phyloP scores from a whole-genome alignment of 2,113 vertebrate genomes.

The Pseudopodoces humilis region DNA sequence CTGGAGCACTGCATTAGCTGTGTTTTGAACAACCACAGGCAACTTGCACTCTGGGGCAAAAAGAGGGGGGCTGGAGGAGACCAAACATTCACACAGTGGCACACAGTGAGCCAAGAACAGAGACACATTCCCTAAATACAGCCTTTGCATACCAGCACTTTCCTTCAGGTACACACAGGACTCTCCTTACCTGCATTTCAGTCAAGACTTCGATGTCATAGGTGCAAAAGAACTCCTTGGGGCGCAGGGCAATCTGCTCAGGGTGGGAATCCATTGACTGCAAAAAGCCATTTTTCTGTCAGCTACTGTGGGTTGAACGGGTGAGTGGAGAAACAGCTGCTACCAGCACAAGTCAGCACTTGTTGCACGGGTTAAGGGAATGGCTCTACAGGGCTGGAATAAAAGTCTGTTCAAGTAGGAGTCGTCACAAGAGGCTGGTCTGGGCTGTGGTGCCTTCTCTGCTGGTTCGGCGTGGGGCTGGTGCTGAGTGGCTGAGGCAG shows the following conservation, averaged over 20 bases:
- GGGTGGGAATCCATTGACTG: slow-evolving; percentile 93
- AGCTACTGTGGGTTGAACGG: background rate
- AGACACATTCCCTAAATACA: background rate
- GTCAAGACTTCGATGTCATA: slow-evolving; percentile 93
- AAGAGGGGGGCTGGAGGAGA: background rate
- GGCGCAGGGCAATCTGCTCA: slow-evolving; percentile 89
- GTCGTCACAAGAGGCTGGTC: background rate
- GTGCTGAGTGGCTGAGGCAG: background rate
- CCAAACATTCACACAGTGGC: fast-evolving
- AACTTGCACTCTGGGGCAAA: background rate
- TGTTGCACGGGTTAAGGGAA: background rate
- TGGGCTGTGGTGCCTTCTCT: background rate
- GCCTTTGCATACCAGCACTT: background rate
- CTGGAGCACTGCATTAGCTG: background rate
- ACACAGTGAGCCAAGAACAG: background rate
- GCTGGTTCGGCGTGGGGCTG: fast-evolving
- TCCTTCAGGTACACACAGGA: background rate
- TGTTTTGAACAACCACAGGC: background rate
- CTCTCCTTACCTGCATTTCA: slow-evolving; percentile 86
- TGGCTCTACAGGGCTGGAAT: background rate
- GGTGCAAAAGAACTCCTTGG: slow-evolving; percentile 89
- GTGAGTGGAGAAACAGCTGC: background rate
- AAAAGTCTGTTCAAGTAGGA: background rate
- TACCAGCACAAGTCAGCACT: background rate
- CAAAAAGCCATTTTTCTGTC: background rate